A percentile compares a stretch with the other conserved stretches of the same genome.
These are phyloP conservation scores for Chaunax sp. DNA, from an alignment of 2,797 vertebrate genomes.

Conservation along the genomic window DNA sequence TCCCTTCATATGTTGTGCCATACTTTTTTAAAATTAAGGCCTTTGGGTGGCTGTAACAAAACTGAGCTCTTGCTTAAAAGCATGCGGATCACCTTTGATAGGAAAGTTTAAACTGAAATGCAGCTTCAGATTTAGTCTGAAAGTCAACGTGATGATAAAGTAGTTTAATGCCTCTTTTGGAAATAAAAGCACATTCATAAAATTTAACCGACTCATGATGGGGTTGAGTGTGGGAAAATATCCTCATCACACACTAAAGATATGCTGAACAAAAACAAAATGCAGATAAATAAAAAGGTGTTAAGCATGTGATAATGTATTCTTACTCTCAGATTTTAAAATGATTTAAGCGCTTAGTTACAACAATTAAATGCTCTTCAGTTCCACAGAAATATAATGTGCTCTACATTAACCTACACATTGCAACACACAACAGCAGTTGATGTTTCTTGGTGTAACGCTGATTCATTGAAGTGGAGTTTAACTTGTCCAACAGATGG, in stretches of 20 bases:
- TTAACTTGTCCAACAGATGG: conserved; percentile 51
- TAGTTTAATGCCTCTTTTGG: conserved; percentile 37
- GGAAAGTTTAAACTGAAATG: conserved; percentile 28
- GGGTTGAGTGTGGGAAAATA: conserved; percentile 19
- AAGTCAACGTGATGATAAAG: conserved; percentile 33
- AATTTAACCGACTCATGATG: conserved; percentile 17
- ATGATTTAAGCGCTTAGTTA: conserved; percentile 70
- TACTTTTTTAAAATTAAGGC: conserved; percentile 17
- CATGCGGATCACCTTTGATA: conserved; percentile 16
- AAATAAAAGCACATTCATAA: conserved; percentile 33
- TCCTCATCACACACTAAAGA: not conserved
- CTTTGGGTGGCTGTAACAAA: conserved; percentile 18
- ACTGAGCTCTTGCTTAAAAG: conserved; percentile 14
- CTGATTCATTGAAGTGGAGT: conserved; percentile 45
- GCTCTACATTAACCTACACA: conserved; percentile 25
- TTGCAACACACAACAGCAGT: conserved; percentile 33
- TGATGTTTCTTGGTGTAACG: conserved; percentile 30
- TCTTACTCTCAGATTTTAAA: conserved; percentile 39
- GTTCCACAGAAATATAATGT: conserved; percentile 45
- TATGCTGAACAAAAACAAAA: conserved; percentile 6
- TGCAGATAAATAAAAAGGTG: conserved; percentile 17
- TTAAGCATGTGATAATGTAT: conserved; percentile 31
- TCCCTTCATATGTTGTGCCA: conserved; percentile 54
- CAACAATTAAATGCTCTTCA: conserved; percentile 71
- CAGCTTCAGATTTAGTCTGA: conserved; percentile 34